Conservation (phyloP, 2,113 vertebrate genomes). For the Turnix velox region DNA sequence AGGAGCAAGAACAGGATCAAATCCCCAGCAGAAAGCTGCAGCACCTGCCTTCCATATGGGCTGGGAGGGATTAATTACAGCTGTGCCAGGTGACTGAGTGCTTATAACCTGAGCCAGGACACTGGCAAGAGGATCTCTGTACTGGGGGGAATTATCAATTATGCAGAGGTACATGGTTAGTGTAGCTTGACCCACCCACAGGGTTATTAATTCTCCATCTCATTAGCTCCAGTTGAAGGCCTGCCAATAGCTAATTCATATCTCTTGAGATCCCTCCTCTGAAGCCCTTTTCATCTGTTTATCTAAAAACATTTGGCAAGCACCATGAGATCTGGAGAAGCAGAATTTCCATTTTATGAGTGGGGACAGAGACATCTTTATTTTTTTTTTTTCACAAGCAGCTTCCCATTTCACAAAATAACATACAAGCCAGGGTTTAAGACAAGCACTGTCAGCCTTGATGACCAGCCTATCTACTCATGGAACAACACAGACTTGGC, state of each 20-base stretch:
- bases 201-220: constrained; percentile 2
- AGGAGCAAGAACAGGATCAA: constrained; percentile 30
- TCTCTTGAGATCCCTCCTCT: neutral
- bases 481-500: neutral
- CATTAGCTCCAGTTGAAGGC: neutral
- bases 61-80: constrained; percentile 53
- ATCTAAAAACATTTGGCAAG: neutral
- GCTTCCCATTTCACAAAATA: neutral
- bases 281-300: neutral
- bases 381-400: neutral
- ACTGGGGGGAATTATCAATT: constrained; percentile 5
- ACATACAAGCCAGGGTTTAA: neutral
- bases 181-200: neutral
- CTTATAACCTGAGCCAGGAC: neutral
- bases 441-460: neutral
- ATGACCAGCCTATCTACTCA: rapidly evolving
- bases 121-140: neutral
- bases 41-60: constrained; percentile 55
- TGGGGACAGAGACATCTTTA: neutral
- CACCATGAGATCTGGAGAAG: neutral
- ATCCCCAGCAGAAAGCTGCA: neutral
- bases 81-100: neutral
- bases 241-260: neutral
- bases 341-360: neutral
- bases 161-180: neutral